Percentiles rank a stretch among this genome's conserved stretches.
These are phyloP conservation scores for Panopea generosa DNA, from an alignment of 2,888 invertebrate species.

Conservation along the genomic window DNA sequence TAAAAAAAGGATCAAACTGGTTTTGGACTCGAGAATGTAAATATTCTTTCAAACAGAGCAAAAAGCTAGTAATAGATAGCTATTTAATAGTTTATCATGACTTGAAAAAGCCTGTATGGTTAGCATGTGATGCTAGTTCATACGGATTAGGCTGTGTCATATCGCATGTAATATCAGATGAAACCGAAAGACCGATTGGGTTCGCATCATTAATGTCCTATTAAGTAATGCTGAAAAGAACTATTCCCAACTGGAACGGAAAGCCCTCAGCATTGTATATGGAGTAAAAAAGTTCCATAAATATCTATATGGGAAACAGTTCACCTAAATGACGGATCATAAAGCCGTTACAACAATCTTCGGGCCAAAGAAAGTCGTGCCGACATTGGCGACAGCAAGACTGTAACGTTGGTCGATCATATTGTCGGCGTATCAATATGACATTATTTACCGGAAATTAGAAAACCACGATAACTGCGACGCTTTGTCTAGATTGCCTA, in stretches of 20 bases:
- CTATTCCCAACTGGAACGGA: constrained; percentile 83
- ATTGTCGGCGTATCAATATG: constrained; percentile 80
- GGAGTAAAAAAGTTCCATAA: constrained; percentile 83
- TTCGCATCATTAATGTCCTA: constrained; percentile 72
- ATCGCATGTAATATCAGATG: constrained; percentile 27
- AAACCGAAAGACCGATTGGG: constrained; percentile 35
- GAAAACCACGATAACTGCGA: constrained; percentile 78
- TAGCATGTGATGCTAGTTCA: constrained; percentile 73
- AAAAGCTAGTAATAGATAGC: too few species aligned
- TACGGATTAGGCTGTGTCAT: constrained; percentile 79
- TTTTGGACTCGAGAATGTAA: constrained; percentile 1
- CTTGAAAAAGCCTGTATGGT: constrained; percentile 21
- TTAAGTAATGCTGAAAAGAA: constrained; percentile 81
- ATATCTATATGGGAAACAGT: constrained; percentile 83
- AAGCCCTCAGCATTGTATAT: constrained; percentile 81
- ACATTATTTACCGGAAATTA: constrained; percentile 74
- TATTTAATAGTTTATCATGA: constrained; percentile 24
- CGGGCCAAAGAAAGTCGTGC: constrained; percentile 73
- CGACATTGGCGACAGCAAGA: constrained; percentile 73
- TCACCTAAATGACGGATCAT: constrained; percentile 84
- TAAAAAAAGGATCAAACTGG: neutral
- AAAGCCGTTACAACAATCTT: constrained; percentile 77
- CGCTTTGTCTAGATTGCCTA: constrained; percentile 73
- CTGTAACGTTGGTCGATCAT: constrained; percentile 74
- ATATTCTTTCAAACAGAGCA: neutral